phyloP scores from a whole-genome alignment of 2,797 vertebrate genomes.

The Peromyscus aztecus region DNA sequence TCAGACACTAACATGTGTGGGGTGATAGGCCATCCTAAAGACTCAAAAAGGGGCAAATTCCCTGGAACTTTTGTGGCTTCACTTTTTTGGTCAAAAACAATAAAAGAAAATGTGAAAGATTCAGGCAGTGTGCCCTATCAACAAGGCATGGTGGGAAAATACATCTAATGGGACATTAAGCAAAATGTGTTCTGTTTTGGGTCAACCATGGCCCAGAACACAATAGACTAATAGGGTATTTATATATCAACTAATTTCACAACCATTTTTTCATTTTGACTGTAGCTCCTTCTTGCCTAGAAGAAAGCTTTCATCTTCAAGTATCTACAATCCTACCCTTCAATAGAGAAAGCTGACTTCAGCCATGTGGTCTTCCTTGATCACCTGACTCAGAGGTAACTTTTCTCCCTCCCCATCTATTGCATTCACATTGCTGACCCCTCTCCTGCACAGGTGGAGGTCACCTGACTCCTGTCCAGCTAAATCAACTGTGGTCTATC shows the following conservation, averaged over 20 bases:
- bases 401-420: neutral
- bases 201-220: neutral
- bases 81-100: slow-evolving; percentile 56
- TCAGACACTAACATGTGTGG: neutral
- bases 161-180: neutral
- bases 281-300: slow-evolving; percentile 29
- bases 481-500: neutral
- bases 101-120: slow-evolving; percentile 37
- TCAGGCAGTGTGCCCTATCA: neutral
- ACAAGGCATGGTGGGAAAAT: neutral
- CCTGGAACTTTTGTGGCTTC: neutral
- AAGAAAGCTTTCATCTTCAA: slow-evolving; percentile 5
- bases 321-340: neutral
- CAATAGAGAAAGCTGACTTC: neutral
- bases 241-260: slow-evolving; percentile 19
- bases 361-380: neutral
- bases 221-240: neutral
- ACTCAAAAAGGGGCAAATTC: slow-evolving; percentile 4
- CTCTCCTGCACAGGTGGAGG: neutral
- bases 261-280: neutral
- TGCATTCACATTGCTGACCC: neutral
- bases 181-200: slow-evolving; percentile 14
- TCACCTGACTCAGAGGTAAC: no score
- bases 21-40: slow-evolving; percentile 4
- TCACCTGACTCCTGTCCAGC: neutral